A percentile compares a stretch with the other conserved stretches of the same genome.
Evolutionary conservation across 1,140 invertebrate species (phyloP).

Genomic region (Idris sp.): DNA sequence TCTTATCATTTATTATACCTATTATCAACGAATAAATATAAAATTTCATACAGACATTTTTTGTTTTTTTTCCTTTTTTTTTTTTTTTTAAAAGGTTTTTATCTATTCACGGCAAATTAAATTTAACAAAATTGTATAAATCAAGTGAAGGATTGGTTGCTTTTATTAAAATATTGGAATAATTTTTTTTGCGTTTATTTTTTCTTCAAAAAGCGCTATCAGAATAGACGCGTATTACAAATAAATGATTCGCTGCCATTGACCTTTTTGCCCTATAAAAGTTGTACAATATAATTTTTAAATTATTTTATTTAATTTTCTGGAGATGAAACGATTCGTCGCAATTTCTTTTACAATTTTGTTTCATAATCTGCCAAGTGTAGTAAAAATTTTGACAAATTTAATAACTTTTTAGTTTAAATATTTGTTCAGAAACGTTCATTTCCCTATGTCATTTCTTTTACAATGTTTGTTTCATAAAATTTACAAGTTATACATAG

Average conservation of each 20-base stretch:
- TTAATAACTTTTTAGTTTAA: too few species aligned
- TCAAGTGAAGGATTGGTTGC: too few species aligned
- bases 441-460: too few species aligned
- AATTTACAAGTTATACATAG: neutral
- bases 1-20: conserved; percentile 33
- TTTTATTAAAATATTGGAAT: conserved; percentile 12
- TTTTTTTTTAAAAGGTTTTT: too few species aligned
- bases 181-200: conserved; percentile 23
- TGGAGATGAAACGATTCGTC: conserved; percentile 21
- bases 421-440: too few species aligned
- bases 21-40: conserved; percentile 48
- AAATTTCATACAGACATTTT: conserved; percentile 15
- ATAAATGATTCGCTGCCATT: conserved; percentile 43
- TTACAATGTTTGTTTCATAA: too few species aligned
- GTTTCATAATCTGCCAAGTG: too few species aligned
- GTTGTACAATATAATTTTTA: conserved; percentile 25
- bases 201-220: conserved; percentile 31
- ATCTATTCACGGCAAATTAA: too few species aligned
- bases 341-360: too few species aligned
- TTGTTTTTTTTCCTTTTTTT: neutral
- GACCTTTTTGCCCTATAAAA: conserved; percentile 31
- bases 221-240: conserved; percentile 44
- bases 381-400: too few species aligned
- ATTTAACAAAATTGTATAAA: too few species aligned
- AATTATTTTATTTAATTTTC: conserved; percentile 14